phyloP scores from a whole-genome alignment of 2,797 vertebrate species.

The Thamnophis elegans region DNA sequence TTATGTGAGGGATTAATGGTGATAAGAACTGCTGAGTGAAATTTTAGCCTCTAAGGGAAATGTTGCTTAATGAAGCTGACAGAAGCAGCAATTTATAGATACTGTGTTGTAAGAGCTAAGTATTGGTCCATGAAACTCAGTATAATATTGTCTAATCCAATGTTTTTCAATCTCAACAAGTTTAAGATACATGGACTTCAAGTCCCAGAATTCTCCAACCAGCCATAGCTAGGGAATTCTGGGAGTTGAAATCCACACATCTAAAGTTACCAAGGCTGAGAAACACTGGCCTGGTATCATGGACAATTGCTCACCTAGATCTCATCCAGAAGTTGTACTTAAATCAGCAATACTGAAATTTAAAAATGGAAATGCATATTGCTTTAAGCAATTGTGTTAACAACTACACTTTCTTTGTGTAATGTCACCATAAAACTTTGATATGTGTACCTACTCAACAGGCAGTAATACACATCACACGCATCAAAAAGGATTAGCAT shows the following conservation, averaged over 20 bases:
- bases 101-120: neutral
- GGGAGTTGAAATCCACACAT: neutral
- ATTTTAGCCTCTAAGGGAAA: neutral
- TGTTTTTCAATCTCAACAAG: neutral
- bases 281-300: neutral
- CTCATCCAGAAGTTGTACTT: neutral
- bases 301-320: neutral
- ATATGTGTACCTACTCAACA: neutral
- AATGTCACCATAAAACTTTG: neutral
- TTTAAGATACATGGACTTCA: neutral
- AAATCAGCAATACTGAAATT: neutral
- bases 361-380: neutral
- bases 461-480: neutral
- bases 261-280: neutral
- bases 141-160: neutral
- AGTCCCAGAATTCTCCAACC: neutral
- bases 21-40: neutral
- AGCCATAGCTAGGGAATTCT: neutral
- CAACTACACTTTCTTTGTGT: too few relatives aligned
- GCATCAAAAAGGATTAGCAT: neutral
- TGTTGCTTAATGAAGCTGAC: neutral
- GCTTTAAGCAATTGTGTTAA: neutral
- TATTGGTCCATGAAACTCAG: neutral
- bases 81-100: too few relatives aligned
- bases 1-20: neutral